Evolutionary conservation across 2,888 invertebrate species (phyloP), one percentile per base, ranked within the genome.

Genomic region (Myopa tessellatipennis): DNA sequence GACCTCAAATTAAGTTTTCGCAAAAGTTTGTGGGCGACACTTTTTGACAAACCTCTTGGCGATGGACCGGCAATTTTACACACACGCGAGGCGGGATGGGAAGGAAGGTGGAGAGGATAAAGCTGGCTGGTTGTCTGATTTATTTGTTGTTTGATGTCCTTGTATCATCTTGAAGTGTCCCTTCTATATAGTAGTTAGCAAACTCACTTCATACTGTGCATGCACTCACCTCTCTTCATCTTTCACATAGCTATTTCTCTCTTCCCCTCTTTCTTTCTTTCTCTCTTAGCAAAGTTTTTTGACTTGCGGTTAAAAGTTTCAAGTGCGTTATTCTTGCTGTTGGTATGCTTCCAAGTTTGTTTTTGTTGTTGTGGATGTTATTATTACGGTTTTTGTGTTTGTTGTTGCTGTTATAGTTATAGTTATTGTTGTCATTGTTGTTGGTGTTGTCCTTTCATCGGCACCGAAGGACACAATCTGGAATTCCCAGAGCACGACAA

Each of bases 1-100:
- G 67, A 78, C 77, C 77, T 78, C 77, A 78, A 78, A 78, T 78
- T 78, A 78, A 78, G 74, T 78, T 74, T 78, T 69, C 45, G 34
- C 75, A 45, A 75, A 75, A 75, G 18, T 74, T 68, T 60, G 45
- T 60, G 65, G 50, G 26, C 63, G 38, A 67, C 45, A 45, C 58
- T 75, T 34, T 63, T 38, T 68, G 75, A 68, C 68, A 65, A 14
- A 10, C 38, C 36, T 65, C 36, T 10, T 26, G 18, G 61, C 26
- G 61, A 26, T 61, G 60, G 26, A 26, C 26, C 26, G 26, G 26
- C 26, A 26, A 26, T 26, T 26, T 12, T 18, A 60, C 16, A 16
- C 18, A 18, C n/a, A 60, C 16, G 16, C 16, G n/a, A 0, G 18
- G n/a, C 3, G 45, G 45, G 45, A 1, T 4, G 6, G 45, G 6